phyloP scores from a whole-genome alignment of 2,113 vertebrate genomes.

The Notarius quadriscutis region DNA sequence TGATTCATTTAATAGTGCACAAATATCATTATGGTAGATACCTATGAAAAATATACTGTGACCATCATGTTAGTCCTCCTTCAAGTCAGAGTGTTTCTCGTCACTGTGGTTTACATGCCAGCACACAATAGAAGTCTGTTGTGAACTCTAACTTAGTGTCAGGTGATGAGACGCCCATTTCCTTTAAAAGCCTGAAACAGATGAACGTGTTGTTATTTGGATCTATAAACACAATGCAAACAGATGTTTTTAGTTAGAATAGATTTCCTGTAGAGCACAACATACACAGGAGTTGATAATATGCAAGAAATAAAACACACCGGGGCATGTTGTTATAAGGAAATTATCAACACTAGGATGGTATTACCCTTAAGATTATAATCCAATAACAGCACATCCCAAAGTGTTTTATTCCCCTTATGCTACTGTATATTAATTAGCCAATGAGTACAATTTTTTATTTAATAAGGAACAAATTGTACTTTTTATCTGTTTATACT shows the following conservation, averaged over 20 bases:
- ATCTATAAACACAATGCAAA: neutral
- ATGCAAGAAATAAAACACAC: neutral
- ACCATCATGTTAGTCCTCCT: neutral
- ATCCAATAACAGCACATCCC: neutral
- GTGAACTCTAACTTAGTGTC: slow-evolving; percentile 59
- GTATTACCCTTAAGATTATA: neutral
- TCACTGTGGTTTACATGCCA: slow-evolving; percentile 68
- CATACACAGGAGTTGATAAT: neutral
- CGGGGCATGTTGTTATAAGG: neutral
- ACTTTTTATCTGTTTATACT: neutral
- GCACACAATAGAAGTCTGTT: slow-evolving; percentile 64
- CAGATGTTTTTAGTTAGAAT: neutral
- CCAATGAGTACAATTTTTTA: slow-evolving; percentile 60
- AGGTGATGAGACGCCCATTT: slow-evolving; percentile 67
- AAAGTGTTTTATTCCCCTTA: neutral
- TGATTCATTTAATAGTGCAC: neutral
- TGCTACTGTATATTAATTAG: neutral
- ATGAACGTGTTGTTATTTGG: neutral
- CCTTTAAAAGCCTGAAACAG: slow-evolving; percentile 64
- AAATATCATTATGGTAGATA: neutral
- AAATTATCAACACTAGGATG: neutral
- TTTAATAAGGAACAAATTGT: neutral
- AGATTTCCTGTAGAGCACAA: neutral
- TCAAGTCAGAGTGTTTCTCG: neutral
- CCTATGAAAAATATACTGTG: neutral